Evolutionary conservation across 2,888 invertebrate genomes (phyloP).

Genomic region (Eucera pruinosa): DNA sequence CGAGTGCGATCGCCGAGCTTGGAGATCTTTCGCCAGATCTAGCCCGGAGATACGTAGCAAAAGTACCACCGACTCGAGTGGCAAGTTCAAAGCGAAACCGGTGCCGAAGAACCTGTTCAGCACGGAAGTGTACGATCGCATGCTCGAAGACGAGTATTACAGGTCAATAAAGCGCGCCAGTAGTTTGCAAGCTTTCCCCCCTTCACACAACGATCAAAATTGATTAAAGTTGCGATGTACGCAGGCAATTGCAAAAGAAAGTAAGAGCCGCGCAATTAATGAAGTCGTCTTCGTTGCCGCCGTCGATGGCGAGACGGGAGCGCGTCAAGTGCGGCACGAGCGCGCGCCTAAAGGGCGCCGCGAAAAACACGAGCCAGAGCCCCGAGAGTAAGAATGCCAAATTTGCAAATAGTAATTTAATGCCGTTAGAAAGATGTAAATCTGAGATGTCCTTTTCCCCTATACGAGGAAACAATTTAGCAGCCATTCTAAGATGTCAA

Average conservation of each 20-base stretch:
- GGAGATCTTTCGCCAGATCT: slow-evolving; percentile 78
- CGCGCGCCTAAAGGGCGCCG: slow-evolving; percentile 56
- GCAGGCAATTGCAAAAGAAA: slow-evolving; percentile 86
- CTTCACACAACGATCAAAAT: no score
- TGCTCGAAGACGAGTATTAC: slow-evolving; percentile 90
- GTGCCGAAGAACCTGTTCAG: slow-evolving; percentile 90
- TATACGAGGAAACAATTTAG: slow-evolving; percentile 86
- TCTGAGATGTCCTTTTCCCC: slow-evolving; percentile 75
- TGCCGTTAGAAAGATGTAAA: slow-evolving; percentile 77
- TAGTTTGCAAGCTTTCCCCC: no score
- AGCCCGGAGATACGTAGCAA: slow-evolving; percentile 80
- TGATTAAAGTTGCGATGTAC: slow-evolving; percentile 15
- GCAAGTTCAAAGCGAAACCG: slow-evolving; percentile 88
- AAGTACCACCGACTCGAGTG: slow-evolving; percentile 46
- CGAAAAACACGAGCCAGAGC: slow-evolving; percentile 60
- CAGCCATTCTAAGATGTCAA: slow-evolving; percentile 87
- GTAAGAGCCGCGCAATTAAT: slow-evolving; percentile 90
- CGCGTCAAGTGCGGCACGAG: slow-evolving; percentile 75
- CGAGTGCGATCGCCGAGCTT: slow-evolving; percentile 81
- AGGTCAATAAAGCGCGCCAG: slow-evolving; percentile 85
- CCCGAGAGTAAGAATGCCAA: slow-evolving; percentile 19
- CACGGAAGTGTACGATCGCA: slow-evolving; percentile 89
- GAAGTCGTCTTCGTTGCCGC: slow-evolving; percentile 88
- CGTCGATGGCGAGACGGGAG: slow-evolving; percentile 89
- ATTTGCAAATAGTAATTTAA: slow-evolving; percentile 41